Evolutionary conservation across 2,888 invertebrate species (phyloP).

Genomic region (Eupeodes latifasciatus): DNA sequence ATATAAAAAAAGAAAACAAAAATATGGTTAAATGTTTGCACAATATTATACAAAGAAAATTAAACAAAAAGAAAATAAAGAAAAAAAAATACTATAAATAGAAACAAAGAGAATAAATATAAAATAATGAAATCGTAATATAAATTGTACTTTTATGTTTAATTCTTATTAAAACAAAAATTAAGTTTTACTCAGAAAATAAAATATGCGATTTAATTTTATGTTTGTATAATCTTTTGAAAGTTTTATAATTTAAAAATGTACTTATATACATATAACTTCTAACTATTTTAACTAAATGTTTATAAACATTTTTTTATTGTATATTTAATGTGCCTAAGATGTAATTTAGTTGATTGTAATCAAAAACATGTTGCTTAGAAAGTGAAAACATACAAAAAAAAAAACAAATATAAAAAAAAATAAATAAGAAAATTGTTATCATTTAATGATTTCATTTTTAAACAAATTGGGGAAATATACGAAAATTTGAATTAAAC

Average conservation of each 20-base stretch:
- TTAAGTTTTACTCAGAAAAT: constrained; percentile 31
- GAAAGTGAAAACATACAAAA: constrained; percentile 62
- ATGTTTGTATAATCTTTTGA: constrained; percentile 8
- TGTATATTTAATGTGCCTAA: constrained; percentile 83
- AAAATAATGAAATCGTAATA: constrained; percentile 37
- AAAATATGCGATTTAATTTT: constrained; percentile 23
- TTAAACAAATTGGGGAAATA: constrained; percentile 68
- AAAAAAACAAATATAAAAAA: not conserved
- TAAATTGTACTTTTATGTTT: constrained; percentile 29
- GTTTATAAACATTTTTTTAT: constrained; percentile 75
- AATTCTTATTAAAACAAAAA: constrained; percentile 16
- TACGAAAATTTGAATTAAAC: constrained; percentile 44
- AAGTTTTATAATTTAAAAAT: constrained; percentile 38
- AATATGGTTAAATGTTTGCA: constrained; percentile 73
- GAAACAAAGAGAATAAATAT: constrained; percentile 41
- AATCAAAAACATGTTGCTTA: constrained; percentile 72
- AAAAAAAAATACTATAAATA: constrained; percentile 47
- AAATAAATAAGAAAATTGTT: not conserved
- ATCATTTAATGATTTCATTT: constrained; percentile 58
- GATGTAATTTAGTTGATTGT: constrained; percentile 76
- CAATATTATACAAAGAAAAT: constrained; percentile 64
- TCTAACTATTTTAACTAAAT: constrained; percentile 57
- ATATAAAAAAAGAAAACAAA: constrained; percentile 50
- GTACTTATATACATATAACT: constrained; percentile 13
- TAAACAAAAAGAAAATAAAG: constrained; percentile 40